phyloP scores from a whole-genome alignment of 2,797 vertebrate genomes.

The Oreortyx pictus region DNA sequence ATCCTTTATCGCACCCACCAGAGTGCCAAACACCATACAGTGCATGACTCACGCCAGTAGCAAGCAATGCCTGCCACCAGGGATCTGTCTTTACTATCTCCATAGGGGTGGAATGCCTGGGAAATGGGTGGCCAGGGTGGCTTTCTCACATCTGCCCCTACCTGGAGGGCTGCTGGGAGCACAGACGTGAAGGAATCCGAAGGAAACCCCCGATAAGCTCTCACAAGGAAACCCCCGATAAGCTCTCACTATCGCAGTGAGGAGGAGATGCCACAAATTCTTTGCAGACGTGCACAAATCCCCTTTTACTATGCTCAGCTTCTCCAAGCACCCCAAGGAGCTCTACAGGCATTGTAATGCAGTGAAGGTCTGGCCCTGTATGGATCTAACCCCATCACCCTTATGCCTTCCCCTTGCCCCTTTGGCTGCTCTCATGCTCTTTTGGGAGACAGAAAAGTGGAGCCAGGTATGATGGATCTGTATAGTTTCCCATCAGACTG shows the following conservation, averaged over 20 bases:
- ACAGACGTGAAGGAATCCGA: not conserved
- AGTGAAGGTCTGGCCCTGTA: not conserved
- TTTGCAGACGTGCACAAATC: not conserved
- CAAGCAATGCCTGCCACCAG: rapidly evolving
- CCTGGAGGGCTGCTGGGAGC: not conserved
- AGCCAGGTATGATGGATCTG: not conserved
- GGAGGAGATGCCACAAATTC: conserved; percentile 45
- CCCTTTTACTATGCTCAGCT: not conserved
- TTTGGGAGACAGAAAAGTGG: not conserved
- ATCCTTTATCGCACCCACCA: rapidly evolving
- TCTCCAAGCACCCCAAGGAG: not conserved
- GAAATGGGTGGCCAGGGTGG: rapidly evolving
- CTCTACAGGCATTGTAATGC: not conserved
- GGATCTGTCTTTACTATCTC: not conserved
- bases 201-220: conserved; percentile 12
- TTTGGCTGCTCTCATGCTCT: not conserved
- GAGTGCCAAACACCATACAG: not conserved
- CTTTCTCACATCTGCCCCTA: not conserved
- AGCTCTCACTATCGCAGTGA: not conserved
- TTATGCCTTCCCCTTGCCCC: rapidly evolving
- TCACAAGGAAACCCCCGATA: not conserved
- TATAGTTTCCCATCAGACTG: not conserved
- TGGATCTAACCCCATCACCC: rapidly evolving
- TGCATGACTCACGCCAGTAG: rapidly evolving
- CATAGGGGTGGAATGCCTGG: not conserved